Base-by-base conservation (phyloP, 2,888 invertebrate species). In the Phyllotreta striolata region DNA sequence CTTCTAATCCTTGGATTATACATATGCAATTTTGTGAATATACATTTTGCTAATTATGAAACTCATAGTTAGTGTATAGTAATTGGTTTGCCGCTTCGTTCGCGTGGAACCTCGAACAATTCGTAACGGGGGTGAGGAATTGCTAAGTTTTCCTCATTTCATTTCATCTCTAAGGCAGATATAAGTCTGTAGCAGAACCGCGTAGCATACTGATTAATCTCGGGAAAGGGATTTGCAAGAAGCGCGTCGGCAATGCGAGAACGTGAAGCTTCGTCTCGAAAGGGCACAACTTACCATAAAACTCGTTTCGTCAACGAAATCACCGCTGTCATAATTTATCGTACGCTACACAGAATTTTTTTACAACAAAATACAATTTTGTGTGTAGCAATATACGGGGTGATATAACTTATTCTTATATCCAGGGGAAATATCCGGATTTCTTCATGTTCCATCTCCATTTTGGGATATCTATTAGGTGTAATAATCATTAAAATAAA, bases 111-210 rank as follows among this genome's bases (percentile, higher is more conserved):
- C 2, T 38, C 47, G 41, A 6, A 65, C 37, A 58, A 55, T 57
- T 47, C 49, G 46, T 24, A 47, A 55, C 66, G 71, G 77, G 78
- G 77, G 76, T 79, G 80, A 78, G 80, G 80, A 79, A 81, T 80
- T 81, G 79, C 80, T 81, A 81, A 81, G 80, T 81, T 81, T 81
- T 80, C 80, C 79, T 81, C 80, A 80, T 81, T 81, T 80, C 80
- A 79, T 80, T 80, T 79, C 79, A 80, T 80, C 79, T 80, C 77
- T 76, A 79, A 78, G 79, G 77, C 77, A 78, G 80, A 79, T 80
- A 80, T 79, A 79, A 80, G 79, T 79, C 78, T 78, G 75, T 74
- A 74, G 74, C 70, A 71, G 77, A 75, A 74, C 78, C 73, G 76
- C 73, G 73, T 77, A 77, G 80, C 79, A 80, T 80, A 80, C 80